Conservation (phyloP, 2,797 vertebrate genomes). For the Xenentodon cancila region DNA sequence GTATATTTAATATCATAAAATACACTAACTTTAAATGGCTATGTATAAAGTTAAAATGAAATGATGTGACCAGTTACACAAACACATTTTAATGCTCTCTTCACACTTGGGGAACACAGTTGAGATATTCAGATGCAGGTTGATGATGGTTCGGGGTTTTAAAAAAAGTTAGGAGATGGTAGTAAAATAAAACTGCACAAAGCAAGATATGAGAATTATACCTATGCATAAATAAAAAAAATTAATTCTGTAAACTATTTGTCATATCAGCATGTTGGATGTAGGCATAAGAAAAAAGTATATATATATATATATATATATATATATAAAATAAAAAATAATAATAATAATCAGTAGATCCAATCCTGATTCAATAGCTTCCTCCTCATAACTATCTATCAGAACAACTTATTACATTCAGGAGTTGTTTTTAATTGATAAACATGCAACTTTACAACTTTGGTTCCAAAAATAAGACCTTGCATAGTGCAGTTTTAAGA, state of each 20-base stretch:
- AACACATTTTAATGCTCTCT: constrained; percentile 27
- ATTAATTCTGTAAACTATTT: too few relatives aligned
- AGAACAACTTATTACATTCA: neutral
- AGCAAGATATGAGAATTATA: constrained; percentile 1
- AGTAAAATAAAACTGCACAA: constrained; percentile 62
- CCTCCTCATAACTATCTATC: neutral
- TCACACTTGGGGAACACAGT: constrained; percentile 38
- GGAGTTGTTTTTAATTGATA: neutral
- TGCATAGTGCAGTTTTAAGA: constrained; percentile 62
- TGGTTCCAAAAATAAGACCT: constrained; percentile 7
- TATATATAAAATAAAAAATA: too few relatives aligned
- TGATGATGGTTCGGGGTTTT: constrained; percentile 19
- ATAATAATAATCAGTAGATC: neutral
- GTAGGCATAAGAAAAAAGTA: too few relatives aligned
- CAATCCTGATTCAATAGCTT: neutral
- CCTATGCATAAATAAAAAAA: too few relatives aligned
- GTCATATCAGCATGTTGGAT: too few relatives aligned
- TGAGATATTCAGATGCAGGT: constrained; percentile 36
- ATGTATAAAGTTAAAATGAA: neutral
- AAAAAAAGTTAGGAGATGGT: constrained; percentile 6
- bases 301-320: too few relatives aligned
- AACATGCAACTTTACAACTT: neutral
- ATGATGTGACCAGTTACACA: constrained; percentile 13
- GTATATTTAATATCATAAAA: too few relatives aligned
- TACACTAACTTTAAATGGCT: neutral